Evolutionary conservation across 2,113 vertebrate genomes (phyloP), one percentile per base, ranked within the genome.

Genomic region (Girardinichthys multiradiatus): DNA sequence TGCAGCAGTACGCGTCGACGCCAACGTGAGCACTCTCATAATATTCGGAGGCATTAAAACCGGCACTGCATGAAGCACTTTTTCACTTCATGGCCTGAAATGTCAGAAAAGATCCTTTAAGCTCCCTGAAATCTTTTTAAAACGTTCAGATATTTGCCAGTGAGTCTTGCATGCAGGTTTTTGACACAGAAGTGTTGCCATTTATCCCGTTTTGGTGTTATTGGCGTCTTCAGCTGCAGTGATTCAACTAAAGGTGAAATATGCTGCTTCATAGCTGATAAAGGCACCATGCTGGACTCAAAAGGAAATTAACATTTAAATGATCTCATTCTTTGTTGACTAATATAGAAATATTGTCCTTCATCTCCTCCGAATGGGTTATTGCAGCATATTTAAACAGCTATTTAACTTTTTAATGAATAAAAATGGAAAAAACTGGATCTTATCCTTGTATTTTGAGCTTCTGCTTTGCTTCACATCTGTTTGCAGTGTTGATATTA

Each of bases 1-100:
- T 98, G 28, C 94, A 95, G 69, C 95, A 97, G 17, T 98, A 98
- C 17, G 95, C 94, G 0, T 92, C 86, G 29, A 96, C 94, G 1
- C 96, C 96, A 0, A 82, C 94, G 2, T 98, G 94, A 95, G 73
- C 72, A 10, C 48, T 24, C 51, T 48, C 70, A 21, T 9, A 61
- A 30, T 66, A 0, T 64, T 6, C 62, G 17, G 48, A 54, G 48
- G 21, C 21, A 54, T 24, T 54, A 24, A 54, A 45, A 26, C 72
- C 62, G 70, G 62, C 76, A 57, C 30, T 19, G 21, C 68, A 62
- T 39, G 31, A 48, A 62, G 81, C 85, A 91, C 83, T 91, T 88
- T 87, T n/a, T 66, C 51, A 73, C 64, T 67, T 75, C 26, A 48
- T 39, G 61, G 26, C 73, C 30, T 17, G 1, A 64, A 67, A n/a